Conservation (phyloP, 2,797 vertebrate species). For the Potorous gilbertii region DNA sequence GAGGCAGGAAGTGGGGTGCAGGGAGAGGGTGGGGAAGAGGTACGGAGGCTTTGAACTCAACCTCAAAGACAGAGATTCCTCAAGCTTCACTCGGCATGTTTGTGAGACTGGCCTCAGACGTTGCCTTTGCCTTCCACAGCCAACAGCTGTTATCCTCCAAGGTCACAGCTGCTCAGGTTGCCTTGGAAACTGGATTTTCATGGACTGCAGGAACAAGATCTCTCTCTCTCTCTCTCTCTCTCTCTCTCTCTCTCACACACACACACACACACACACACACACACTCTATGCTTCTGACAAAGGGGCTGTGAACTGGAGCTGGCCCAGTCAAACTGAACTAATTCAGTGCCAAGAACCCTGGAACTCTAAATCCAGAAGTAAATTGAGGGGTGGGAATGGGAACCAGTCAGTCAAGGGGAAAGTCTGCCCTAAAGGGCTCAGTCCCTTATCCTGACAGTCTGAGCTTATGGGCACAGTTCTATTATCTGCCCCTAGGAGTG, state of each 20-base stretch:
- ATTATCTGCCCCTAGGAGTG: not conserved
- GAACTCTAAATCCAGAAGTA: not conserved
- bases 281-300: not conserved
- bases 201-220: not conserved
- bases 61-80: not conserved
- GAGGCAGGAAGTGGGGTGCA: not conserved
- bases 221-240: not conserved
- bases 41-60: not conserved
- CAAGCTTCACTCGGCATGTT: not conserved
- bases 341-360: not conserved
- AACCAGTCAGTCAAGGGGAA: conserved; percentile 3
- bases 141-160: conserved; percentile 19
- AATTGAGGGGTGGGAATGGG: not conserved
- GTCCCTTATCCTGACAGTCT: not conserved
- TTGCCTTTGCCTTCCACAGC: not conserved
- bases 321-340: not conserved
- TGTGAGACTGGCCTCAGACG: not conserved
- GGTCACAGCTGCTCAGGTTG: not conserved
- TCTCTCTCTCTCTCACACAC: not conserved
- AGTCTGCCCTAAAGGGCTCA: not conserved
- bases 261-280: not conserved
- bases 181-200: conserved; percentile 16
- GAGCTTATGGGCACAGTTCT: not conserved
- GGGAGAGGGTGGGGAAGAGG: not conserved
- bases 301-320: not conserved